Evolutionary conservation across 2,113 vertebrate species (phyloP), one percentile per base, ranked within the genome.

Genomic region (Urocynchramus pylzowi): DNA sequence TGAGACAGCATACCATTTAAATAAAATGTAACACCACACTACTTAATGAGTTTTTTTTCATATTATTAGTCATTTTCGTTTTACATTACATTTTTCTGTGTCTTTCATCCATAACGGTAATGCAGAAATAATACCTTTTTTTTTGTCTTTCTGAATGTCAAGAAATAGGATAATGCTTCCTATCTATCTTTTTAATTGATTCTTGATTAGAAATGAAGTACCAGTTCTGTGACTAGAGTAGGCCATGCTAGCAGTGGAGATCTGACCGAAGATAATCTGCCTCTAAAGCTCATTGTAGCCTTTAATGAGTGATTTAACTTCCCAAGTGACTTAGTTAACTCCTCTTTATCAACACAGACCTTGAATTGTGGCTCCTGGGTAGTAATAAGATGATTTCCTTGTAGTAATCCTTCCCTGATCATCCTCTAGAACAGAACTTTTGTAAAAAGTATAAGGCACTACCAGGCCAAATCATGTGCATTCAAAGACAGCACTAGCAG

Each of bases 101-200:
- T 64, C 31, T 21, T 60, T 78, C 26, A 69, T 70, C 20, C 13
- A 10, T 16, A 77, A 37, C 3, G 59, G 3, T 39, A 79, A 68
- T 47, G 14, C 18, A 54, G 42, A 90, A 77, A 56, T 77, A 64
- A n/a, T 60, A 31, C 6, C 53, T 12, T 7, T 50, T 73, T 57
- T 50, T 82, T 57, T 8, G n/a, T n/a, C 39, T 39, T 30, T 26
- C 10, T 31, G 14, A 28, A 64, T 53, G 11, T 57, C 60, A 87
- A 21, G 8, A 45, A 81, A 35, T 44, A 50, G 54, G 13, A 68
- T 37, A 67, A 56, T 30, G 84, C 22, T 79, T 33, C 13, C 30
- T 85, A 59, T 61, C 28, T 81, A 37, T 73, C 39, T 84, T 87
- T 96, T 81, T 53, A 84, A 81, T 49, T 89, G 24, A 22, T 77